Base-by-base conservation (phyloP, 1,140 invertebrate genomes). In the Mesaphorura yosii region DNA sequence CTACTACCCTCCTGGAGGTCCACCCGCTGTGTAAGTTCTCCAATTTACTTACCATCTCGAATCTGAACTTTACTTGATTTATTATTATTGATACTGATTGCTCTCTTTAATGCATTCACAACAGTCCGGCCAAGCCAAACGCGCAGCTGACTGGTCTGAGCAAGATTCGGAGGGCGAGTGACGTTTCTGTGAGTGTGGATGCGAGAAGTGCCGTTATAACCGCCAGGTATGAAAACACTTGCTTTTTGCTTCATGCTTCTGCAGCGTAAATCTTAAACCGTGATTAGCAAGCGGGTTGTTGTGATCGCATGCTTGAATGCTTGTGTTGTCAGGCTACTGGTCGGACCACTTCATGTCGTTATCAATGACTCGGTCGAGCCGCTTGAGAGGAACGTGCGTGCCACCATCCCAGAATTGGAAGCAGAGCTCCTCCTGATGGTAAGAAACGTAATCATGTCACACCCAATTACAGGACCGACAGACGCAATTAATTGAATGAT, bases 381-480 rank as follows among this genome's bases (percentile, higher is more conserved):
- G 17, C 51, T 59, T 34, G 60, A 62, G 41, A 51, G 47, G 22
- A 55, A 59, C 37, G 54, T 62, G 1, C 46, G 49, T 28, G 60
- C 60, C 22, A 59, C 57, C 10, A 59, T 62, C 46, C 60, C 60
- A 28, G 60, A 62, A 51, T 34, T 62, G n/a, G 60, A 62, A 38
- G 60, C 60, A 23, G 60, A 62, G 38, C 51, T 62, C 25, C 47
- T 59, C 20, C 28, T 62, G 6, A 62, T 62, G 60, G 59, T 61
- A 60, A 10, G 19, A 12, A 34, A 48, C 19, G 22, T n/a, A 48
- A 6, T 48, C n/a, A 14, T 22, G 22, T 23, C 22, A 47, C 17
- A 44, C 38, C 27, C 10, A 6, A 34, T 25, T 5, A 49, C 10
- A 12, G 7, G 19, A 10, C 27, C 22, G 10, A 10, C 7, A 12